These are phyloP conservation scores for Agapornis roseicollis DNA, from an alignment of 2,113 vertebrate species.

Conservation along the genomic window DNA sequence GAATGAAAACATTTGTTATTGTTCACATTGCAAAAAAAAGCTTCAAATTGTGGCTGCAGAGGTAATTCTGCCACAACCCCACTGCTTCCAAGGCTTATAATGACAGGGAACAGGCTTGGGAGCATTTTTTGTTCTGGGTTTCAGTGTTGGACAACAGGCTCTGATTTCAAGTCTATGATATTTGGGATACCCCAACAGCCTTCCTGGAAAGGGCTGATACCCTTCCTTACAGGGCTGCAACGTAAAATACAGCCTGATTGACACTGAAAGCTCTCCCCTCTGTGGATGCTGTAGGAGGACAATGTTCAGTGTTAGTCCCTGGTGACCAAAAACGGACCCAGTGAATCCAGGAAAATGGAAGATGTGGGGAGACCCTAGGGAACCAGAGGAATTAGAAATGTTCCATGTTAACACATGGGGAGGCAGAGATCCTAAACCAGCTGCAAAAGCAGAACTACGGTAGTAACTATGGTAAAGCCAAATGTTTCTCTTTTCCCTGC, in stretches of 20 bases:
- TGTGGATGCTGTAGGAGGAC: background rate
- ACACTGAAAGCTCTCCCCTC: background rate
- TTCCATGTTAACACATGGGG: rapidly evolving
- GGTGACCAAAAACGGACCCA: rapidly evolving
- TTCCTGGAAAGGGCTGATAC: background rate
- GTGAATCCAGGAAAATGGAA: background rate
- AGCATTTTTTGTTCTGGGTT: background rate
- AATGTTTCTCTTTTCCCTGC: background rate
- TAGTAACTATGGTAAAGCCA: background rate
- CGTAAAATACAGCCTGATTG: background rate
- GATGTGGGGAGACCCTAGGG: background rate
- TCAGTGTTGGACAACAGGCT: rapidly evolving
- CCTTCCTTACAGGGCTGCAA: rapidly evolving
- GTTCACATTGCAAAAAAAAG: background rate
- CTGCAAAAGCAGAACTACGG: background rate
- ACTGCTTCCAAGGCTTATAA: background rate
- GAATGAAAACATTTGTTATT: background rate
- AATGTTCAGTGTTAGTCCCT: background rate
- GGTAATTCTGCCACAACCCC: background rate
- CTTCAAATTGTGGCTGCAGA: background rate
- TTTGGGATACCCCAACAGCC: background rate
- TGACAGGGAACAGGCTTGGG: background rate
- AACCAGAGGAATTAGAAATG: background rate
- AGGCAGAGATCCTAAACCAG: background rate
- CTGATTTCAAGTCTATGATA: background rate